These are phyloP conservation scores for Leptatherina wallacei DNA, from an alignment of 2,797 vertebrate genomes.

Conservation along the genomic window DNA sequence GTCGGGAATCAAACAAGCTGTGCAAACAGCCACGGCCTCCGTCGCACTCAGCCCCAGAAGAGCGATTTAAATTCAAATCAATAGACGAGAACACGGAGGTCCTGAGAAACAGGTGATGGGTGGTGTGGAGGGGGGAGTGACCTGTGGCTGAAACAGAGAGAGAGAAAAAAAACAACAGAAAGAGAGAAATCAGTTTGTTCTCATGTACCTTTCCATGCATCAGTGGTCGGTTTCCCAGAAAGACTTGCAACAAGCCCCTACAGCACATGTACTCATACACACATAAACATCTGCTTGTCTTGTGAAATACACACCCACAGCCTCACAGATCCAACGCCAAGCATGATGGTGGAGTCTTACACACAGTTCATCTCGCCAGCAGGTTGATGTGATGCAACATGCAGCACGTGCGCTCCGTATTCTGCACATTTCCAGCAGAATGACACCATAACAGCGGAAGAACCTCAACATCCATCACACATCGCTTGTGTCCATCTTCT, in stretches of 20 bases:
- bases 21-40: slow-evolving; percentile 66
- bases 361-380: background rate
- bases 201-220: slow-evolving; percentile 57
- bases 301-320: slow-evolving; percentile 9
- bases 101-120: slow-evolving; percentile 80
- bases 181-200: slow-evolving; percentile 21
- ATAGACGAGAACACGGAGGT: slow-evolving; percentile 50
- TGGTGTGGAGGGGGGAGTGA: slow-evolving; percentile 34
- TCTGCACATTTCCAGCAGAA: slow-evolving; percentile 3
- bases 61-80: slow-evolving; percentile 8
- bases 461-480: background rate
- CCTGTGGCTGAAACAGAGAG: slow-evolving; percentile 84
- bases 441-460: background rate
- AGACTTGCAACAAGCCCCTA: slow-evolving; percentile 20
- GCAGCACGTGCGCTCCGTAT: background rate
- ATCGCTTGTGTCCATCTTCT: background rate
- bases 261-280: slow-evolving; percentile 2
- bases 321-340: background rate
- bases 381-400: slow-evolving; percentile 4
- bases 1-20: slow-evolving; percentile 75
- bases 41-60: slow-evolving; percentile 5
- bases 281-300: background rate
- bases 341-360: background rate
- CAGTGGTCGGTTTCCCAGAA: slow-evolving; percentile 70
- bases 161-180: slow-evolving; percentile 36